Conservation (phyloP, 2,113 vertebrate genomes). For the Uropsilus gracilis region DNA sequence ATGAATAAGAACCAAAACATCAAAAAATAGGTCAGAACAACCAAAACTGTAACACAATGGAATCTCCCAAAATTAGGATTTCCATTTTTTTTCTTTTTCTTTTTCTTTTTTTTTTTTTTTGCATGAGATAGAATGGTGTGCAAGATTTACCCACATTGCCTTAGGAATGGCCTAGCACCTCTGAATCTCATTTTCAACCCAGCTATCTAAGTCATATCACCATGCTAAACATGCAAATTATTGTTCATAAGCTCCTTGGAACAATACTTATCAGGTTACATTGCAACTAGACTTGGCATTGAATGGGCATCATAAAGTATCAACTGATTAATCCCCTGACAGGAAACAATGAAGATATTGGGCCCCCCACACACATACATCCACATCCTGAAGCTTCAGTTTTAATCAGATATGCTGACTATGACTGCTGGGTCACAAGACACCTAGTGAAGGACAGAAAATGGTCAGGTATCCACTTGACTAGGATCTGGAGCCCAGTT, state of each 20-base stretch:
- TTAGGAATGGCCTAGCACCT: too few relatives aligned
- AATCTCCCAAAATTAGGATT: not conserved
- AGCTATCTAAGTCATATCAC: fast-evolving
- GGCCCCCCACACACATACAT: too few relatives aligned
- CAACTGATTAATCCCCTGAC: too few relatives aligned
- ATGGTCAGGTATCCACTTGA: too few relatives aligned
- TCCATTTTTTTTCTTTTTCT: not conserved
- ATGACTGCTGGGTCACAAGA: not conserved
- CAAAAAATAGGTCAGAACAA: not conserved
- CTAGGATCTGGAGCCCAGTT: not conserved
- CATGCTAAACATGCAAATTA: not conserved
- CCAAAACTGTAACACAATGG: not conserved
- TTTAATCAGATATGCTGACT: not conserved
- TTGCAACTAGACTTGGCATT: not conserved
- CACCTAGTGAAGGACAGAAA: not conserved
- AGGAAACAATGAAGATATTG: too few relatives aligned
- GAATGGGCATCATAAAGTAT: not conserved
- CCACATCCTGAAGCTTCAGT: too few relatives aligned
- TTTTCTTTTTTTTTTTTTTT: too few relatives aligned
- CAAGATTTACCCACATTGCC: fast-evolving
- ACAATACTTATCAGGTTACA: too few relatives aligned
- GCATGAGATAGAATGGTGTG: fast-evolving
- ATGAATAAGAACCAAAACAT: not conserved
- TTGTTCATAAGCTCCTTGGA: not conserved
- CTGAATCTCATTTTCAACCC: not conserved